Percentiles rank a stretch among this genome's conserved stretches.
These are phyloP conservation scores for Sarcoramphus papa DNA, from an alignment of 2,797 vertebrate genomes.

Conservation along the genomic window DNA sequence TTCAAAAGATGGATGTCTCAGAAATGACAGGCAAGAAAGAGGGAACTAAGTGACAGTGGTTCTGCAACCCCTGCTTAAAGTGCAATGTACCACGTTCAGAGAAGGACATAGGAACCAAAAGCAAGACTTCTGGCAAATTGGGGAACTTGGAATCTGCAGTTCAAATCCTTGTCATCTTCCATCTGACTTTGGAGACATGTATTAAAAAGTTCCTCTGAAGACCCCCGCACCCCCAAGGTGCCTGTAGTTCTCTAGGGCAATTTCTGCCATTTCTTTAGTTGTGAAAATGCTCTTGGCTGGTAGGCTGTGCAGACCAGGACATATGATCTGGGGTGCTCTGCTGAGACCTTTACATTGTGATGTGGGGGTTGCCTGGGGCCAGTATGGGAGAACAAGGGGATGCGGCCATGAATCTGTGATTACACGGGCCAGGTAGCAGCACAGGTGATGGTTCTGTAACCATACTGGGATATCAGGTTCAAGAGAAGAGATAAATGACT, in stretches of 20 bases:
- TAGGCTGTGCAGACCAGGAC: not conserved
- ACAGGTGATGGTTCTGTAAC: not conserved
- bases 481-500: not conserved
- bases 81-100: not conserved
- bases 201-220: not conserved
- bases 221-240: accelerated
- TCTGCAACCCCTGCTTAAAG: not conserved
- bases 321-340: not conserved
- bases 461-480: not conserved
- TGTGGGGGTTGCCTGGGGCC: not conserved
- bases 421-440: not conserved
- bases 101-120: not conserved
- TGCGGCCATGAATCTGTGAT: not conserved
- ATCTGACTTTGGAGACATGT: not conserved
- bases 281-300: not conserved
- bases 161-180: not conserved
- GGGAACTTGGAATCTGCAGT: not conserved
- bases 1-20: not conserved
- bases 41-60: not conserved
- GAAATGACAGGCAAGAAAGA: not conserved
- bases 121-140: not conserved
- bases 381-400: not conserved
- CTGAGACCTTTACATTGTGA: not conserved
- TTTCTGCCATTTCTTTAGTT: not conserved
- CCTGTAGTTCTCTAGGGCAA: not conserved